Evolutionary conservation across 1,140 invertebrate genomes (phyloP).

Genomic region (Aphaenogaster rudis): DNA sequence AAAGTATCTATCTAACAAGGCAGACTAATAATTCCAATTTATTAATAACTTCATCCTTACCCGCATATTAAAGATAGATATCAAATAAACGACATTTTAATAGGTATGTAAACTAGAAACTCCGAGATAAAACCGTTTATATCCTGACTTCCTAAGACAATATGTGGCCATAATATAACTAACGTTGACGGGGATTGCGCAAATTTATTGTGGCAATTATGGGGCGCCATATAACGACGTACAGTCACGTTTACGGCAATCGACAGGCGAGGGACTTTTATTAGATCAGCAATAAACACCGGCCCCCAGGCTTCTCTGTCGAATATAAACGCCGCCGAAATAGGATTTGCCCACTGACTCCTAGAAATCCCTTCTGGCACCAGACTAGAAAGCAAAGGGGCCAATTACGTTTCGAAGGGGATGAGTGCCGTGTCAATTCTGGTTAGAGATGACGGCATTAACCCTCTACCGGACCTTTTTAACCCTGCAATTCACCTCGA

Average conservation of each 20-base stretch:
- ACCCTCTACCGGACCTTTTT: constrained; percentile 78
- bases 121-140: not conserved
- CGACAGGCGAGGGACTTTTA: constrained; percentile 82
- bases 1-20: not conserved
- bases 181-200: constrained; percentile 21
- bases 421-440: constrained; percentile 78
- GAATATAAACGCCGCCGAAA: constrained; percentile 81
- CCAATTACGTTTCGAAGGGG: constrained; percentile 81
- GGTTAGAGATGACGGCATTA: constrained; percentile 81
- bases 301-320: constrained; percentile 70
- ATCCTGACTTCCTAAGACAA: constrained; percentile 34
- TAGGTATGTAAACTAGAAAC: constrained; percentile 17
- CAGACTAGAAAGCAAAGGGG: constrained; percentile 81
- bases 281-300: constrained; percentile 82
- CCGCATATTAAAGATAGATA: not conserved
- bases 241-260: constrained; percentile 77
- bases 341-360: constrained; percentile 81
- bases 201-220: constrained; percentile 55
- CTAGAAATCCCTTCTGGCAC: constrained; percentile 85
- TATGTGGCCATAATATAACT: constrained; percentile 25
- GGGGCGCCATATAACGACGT: constrained; percentile 56
- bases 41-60: not conserved
- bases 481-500: constrained; percentile 63
- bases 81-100: not conserved
- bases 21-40: not conserved